A percentile compares a stretch with the other conserved stretches of the same genome.
These are phyloP conservation scores for Empidonax traillii DNA, from an alignment of 2,113 vertebrate species.

Conservation along the genomic window DNA sequence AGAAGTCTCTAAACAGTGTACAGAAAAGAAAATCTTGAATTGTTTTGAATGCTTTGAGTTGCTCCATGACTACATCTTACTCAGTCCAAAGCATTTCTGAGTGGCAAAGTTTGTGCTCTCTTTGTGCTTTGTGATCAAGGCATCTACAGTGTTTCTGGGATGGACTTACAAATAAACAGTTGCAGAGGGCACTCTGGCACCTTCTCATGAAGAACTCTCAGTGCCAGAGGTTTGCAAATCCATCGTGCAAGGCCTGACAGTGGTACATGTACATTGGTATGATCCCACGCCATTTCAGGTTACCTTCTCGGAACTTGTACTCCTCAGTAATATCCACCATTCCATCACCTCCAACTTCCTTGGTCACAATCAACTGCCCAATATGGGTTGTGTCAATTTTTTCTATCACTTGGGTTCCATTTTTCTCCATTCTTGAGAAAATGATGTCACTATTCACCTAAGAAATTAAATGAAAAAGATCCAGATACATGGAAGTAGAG, in stretches of 20 bases:
- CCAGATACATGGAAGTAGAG: background rate
- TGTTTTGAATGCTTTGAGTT: background rate
- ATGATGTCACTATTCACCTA: slow-evolving; percentile 95
- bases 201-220: background rate
- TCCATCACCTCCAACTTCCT: slow-evolving; percentile 77
- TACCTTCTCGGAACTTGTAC: slow-evolving; percentile 96
- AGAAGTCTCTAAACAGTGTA: background rate
- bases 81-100: background rate
- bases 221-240: background rate
- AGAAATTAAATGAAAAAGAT: background rate
- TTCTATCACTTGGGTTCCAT: slow-evolving; percentile 78
- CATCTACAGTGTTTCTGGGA: background rate
- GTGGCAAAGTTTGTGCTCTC: background rate
- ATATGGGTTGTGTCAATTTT: slow-evolving; percentile 79
- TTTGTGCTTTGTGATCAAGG: background rate
- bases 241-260: background rate
- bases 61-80: background rate
- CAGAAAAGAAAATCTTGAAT: background rate
- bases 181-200: background rate
- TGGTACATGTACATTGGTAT: background rate
- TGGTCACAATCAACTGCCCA: slow-evolving; percentile 89
- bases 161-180: background rate
- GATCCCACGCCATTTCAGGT: background rate
- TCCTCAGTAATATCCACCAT: slow-evolving; percentile 82
- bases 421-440: slow-evolving; percentile 81